Evolutionary conservation across 2,888 invertebrate species (phyloP), one percentile per base, ranked within the genome.

Genomic region (Mimachlamys varia): DNA sequence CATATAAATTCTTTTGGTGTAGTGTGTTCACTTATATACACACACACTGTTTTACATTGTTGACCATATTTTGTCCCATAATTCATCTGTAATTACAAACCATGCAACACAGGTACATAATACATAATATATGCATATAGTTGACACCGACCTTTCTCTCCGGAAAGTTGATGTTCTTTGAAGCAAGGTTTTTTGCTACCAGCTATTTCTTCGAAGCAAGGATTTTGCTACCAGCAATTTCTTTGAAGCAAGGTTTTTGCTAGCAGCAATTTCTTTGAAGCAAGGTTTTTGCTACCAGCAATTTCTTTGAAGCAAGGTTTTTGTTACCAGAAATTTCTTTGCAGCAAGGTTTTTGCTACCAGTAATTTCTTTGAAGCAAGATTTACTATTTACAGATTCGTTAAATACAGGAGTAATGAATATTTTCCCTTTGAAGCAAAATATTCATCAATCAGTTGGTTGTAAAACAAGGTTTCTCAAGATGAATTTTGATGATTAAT

Each of bases 261-360:
- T 44, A 44, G 4, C 44, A 62, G 22, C 27, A 62, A 62, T n/a
- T 62, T 62, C 62, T 62, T 62, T 62, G 62, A 62, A 62, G 62
- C 76, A 76, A 76, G 27, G 76, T 76, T 10, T 76, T 62, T 10
- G 44, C 44, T 44, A 44, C 44, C 44, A 62, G 22, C 27, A 62
- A 62, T n/a, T 76, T 76, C 76, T 76, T 76, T 76, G 76, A 76
- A 76, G 76, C 62, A 62, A 62, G 62, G n/a, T n/a, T n/a, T n/a
- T n/a, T n/a, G n/a, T n/a, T n/a, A n/a, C n/a, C n/a, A n/a, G n/a
- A n/a, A n/a, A n/a, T n/a, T 76, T 76, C 76, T 76, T 76, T 76
- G 76, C 27, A 76, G 76, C 62, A 62, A 62, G 62, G 22, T 62
- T 62, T 62, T 62, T 10, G 44, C 44, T 44, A 44, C 44, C 44